Conservation (phyloP, 2,113 vertebrate genomes). For the Phainopepla nitens region DNA sequence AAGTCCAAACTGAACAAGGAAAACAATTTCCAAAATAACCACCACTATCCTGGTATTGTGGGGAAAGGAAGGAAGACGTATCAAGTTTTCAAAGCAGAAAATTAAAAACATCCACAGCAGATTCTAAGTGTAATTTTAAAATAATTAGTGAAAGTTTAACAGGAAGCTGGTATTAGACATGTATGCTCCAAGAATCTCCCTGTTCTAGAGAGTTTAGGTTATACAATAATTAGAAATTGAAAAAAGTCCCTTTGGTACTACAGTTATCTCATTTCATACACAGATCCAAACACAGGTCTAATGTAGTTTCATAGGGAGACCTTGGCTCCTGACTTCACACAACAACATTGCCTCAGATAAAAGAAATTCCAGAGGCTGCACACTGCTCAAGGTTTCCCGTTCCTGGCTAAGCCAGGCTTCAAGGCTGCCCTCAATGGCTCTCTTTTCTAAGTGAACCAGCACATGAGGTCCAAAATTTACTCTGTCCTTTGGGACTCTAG, state of each 20-base stretch:
- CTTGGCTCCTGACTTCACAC: not conserved
- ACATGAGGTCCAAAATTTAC: not conserved
- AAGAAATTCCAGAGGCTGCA: constrained; percentile 1
- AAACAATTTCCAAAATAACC: not conserved
- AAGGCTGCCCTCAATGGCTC: not conserved
- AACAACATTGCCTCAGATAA: not conserved
- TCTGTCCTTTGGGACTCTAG: not conserved
- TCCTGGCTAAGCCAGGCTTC: not conserved
- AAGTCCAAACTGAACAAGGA: not conserved
- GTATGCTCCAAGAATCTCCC: not conserved
- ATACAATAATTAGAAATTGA: not conserved
- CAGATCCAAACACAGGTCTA: not conserved
- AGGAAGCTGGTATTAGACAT: not conserved
- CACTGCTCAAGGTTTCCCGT: not conserved
- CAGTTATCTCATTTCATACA: not conserved
- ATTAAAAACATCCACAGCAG: not conserved
- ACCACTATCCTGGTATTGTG: not conserved
- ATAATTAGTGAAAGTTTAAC: not conserved
- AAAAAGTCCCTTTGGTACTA: not conserved
- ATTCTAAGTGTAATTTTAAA: not conserved
- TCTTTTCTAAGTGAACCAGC: not conserved
- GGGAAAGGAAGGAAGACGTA: not conserved
- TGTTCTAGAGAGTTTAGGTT: not conserved
- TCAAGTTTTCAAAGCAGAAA: not conserved
- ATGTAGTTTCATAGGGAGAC: not conserved